Base-by-base conservation (phyloP, 2,797 vertebrate species). In the Paedocypris micromegethes region DNA sequence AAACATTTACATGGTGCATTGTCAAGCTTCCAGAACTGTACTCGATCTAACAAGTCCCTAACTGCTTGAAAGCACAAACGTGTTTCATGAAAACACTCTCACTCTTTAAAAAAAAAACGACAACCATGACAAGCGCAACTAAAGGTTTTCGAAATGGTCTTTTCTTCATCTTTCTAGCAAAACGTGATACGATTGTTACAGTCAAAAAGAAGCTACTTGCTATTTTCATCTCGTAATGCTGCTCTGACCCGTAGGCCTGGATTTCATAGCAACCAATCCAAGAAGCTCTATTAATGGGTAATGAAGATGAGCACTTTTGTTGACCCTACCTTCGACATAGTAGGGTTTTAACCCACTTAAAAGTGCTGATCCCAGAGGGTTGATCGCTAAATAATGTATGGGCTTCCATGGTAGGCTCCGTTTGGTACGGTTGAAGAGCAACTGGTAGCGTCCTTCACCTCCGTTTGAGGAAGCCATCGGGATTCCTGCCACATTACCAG, bases 21-120 rank as follows among this genome's bases (percentile, higher is more conserved):
- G 53, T 73, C 64, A 64, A 48, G 50, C 68, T 66, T 60, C 37
- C 44, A 8, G 57, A 78, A 80, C 77, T 63, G 66, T 80, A 37
- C 5, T 76, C 68, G 68, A 23, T 48, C 83, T 88, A 89, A 88
- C 86, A 87, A 87, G 85, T 85, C 85, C 83, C 86, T 6, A 37
- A 57, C 73, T 54, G 51, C 70, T 62, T 59, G 23, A 23, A 23
- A 23, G 41, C 8, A 40, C 39, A 59, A 1, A 6, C 50, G 51
- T 54, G 48, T 53, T 48, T 56, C 52, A 53, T 68, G 9, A 77
- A 70, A 71, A 72, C 43, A 53, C 57, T 48, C 54, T 4, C 8
- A 60, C 51, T 65, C 23, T 23, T 23, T 23, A 23, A 23, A 23
- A 23, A 23, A 39, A 56, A 66, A n/a, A 8, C 5, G 1, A 44